Evolutionary conservation across 2,113 vertebrate genomes (phyloP).

Genomic region (Theristicus caerulescens): DNA sequence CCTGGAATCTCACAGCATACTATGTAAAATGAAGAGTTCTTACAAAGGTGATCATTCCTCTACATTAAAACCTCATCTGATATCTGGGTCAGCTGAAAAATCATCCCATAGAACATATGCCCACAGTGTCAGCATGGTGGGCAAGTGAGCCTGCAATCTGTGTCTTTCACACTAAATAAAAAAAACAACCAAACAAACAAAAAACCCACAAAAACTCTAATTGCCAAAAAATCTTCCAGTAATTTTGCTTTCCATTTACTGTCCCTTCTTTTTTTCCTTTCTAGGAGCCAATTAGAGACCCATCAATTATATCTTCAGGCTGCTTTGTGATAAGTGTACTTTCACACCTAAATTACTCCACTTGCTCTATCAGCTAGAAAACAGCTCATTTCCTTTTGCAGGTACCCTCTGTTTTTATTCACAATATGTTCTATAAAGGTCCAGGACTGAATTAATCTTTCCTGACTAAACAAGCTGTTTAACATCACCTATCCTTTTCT

Average conservation of each 20-base stretch:
- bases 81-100: not conserved
- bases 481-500: not conserved
- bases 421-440: not conserved
- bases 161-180: not conserved
- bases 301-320: not conserved
- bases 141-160: not conserved
- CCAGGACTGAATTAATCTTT: not conserved
- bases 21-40: not conserved
- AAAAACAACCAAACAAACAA: not conserved
- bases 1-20: not conserved
- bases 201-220: no score
- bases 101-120: not conserved
- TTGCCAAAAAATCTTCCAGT: not conserved
- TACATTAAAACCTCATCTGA: not conserved
- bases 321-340: not conserved
- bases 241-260: not conserved
- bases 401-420: not conserved
- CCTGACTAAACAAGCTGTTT: not conserved
- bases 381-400: not conserved
- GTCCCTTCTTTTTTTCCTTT: not conserved
- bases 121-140: not conserved
- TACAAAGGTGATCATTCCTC: not conserved
- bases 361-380: not conserved
- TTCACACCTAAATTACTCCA: conserved; percentile 20
- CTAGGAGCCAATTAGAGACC: not conserved